Conservation (phyloP, 2,888 invertebrate species). For the Cataglyphis altisquamis region DNA sequence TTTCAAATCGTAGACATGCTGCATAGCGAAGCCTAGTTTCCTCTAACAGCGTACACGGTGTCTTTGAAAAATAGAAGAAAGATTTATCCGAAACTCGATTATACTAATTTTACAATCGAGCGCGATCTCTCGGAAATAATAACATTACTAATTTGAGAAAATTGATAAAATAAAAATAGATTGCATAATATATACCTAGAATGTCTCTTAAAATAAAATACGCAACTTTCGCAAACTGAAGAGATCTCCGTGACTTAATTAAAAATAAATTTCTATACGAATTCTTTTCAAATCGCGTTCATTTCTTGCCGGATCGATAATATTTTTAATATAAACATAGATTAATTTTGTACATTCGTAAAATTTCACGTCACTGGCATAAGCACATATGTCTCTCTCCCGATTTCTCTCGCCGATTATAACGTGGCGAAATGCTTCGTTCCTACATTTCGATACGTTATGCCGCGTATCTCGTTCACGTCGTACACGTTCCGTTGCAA, state of each 20-base stretch:
- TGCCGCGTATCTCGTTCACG: conserved; percentile 4
- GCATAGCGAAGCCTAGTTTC: conserved; percentile 37
- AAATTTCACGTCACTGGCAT: not conserved
- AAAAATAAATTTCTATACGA: not conserved
- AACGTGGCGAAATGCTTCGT: conserved; percentile 7
- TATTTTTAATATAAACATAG: not conserved
- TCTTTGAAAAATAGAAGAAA: not conserved
- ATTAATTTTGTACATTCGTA: not conserved
- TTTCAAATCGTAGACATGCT: conserved; percentile 38
- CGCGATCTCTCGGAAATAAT: not conserved
- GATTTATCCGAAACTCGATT: not conserved
- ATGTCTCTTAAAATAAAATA: not conserved
- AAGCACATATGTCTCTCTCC: not conserved
- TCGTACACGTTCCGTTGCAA: conserved; percentile 21
- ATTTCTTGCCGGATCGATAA: not conserved
- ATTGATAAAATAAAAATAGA: not conserved
- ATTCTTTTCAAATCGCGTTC: not conserved
- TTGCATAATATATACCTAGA: not conserved
- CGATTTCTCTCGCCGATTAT: not conserved
- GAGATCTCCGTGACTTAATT: not conserved
- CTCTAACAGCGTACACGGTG: conserved; percentile 14
- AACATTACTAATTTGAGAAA: not conserved
- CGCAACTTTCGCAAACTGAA: not conserved
- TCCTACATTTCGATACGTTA: conserved; percentile 28
- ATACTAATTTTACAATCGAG: not conserved